These are phyloP conservation scores for Peromyscus eremicus DNA, from an alignment of 2,797 vertebrate species.

Conservation along the genomic window DNA sequence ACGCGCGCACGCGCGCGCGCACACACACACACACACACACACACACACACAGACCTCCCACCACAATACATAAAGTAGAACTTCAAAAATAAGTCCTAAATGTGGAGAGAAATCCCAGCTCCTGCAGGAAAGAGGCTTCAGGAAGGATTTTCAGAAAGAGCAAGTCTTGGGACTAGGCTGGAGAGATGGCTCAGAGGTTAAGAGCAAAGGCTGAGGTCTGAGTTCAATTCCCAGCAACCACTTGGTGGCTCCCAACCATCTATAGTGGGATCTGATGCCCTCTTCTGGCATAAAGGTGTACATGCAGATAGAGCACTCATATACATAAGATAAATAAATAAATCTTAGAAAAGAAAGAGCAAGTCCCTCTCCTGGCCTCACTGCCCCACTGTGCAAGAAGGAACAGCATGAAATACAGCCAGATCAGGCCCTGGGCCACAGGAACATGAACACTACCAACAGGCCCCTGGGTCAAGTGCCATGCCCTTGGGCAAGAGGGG, in stretches of 20 bases:
- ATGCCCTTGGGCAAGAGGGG: neutral
- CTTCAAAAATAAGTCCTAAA: neutral
- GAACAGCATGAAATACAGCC: neutral
- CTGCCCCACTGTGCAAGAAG: neutral
- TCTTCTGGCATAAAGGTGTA: neutral
- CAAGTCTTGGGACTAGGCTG: neutral
- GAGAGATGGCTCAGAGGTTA: neutral
- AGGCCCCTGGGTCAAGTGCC: neutral
- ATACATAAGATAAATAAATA: neutral
- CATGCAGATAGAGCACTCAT: neutral
- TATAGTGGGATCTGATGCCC: neutral
- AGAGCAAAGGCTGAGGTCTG: neutral
- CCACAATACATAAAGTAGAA: neutral
- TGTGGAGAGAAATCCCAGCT: neutral
- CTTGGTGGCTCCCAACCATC: neutral
- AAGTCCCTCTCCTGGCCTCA: neutral
- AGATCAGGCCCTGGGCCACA: neutral
- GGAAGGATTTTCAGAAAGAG: neutral
- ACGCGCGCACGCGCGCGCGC: neutral
- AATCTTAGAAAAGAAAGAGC: neutral
- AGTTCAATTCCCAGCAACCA: neutral
- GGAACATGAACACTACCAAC: no score
- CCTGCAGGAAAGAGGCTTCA: neutral
- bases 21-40: neutral
- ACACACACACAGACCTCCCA: neutral